These are phyloP conservation scores for Saturnia japonica DNA, from an alignment of 2,888 invertebrate species.

Conservation along the genomic window DNA sequence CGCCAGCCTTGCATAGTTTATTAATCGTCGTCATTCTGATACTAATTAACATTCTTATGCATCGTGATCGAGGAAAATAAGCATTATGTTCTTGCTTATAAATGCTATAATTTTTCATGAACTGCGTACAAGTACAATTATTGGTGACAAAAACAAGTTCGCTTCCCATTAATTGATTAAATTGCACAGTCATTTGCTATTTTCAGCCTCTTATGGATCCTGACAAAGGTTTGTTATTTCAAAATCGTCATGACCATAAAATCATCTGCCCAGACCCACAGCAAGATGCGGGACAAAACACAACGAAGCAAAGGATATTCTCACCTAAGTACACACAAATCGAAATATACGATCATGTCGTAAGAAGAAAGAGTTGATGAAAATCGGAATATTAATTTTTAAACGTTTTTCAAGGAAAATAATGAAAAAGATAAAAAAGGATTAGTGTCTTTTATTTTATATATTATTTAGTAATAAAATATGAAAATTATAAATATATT, in stretches of 20 bases:
- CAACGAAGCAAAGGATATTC: constrained; percentile 83
- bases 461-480: constrained; percentile 6
- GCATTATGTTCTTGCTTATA: background rate
- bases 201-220: constrained; percentile 85
- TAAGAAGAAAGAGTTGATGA: constrained; percentile 82
- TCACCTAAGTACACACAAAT: constrained; percentile 87
- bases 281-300: constrained; percentile 84
- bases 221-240: constrained; percentile 88
- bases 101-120: background rate
- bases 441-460: constrained; percentile 32
- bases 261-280: constrained; percentile 87
- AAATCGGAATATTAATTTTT: constrained; percentile 18
- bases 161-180: background rate
- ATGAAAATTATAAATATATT: constrained; percentile 15
- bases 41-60: constrained; percentile 13
- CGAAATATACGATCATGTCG: constrained; percentile 90
- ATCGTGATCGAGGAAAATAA: background rate
- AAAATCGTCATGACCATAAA: constrained; percentile 90
- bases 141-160: background rate
- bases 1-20: constrained; percentile 42
- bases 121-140: background rate
- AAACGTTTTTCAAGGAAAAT: background rate
- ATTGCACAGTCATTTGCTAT: background rate
- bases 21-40: constrained; percentile 21
- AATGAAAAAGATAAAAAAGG: constrained; percentile 22